Conservation (phyloP, 2,888 invertebrate species). For the Sarcophaga rosellei region DNA sequence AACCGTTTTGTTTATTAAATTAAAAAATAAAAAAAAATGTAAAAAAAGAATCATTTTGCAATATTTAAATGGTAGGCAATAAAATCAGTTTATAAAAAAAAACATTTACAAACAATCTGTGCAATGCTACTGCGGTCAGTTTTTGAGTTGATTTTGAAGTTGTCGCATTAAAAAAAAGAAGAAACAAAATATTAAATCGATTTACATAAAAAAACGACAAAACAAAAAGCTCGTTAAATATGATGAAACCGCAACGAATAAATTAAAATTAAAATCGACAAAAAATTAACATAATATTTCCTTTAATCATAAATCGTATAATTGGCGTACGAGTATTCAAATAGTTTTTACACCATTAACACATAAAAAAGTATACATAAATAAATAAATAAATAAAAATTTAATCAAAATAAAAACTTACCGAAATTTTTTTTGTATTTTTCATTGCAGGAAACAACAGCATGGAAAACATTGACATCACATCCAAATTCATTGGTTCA, state of each 20-base stretch:
- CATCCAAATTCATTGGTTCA: slow-evolving; percentile 81
- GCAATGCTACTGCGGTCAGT: background rate
- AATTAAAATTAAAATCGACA: background rate
- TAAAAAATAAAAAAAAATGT: too few relatives aligned
- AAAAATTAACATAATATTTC: background rate
- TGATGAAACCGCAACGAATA: slow-evolving; percentile 13
- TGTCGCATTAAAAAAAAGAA: too few relatives aligned
- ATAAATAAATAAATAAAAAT: background rate
- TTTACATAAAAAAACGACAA: slow-evolving; percentile 2
- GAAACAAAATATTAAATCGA: background rate
- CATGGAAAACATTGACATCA: slow-evolving; percentile 81
- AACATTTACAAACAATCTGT: background rate
- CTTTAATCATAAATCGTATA: background rate
- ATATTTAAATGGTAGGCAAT: too few relatives aligned
- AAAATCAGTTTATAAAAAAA: too few relatives aligned
- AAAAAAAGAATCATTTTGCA: too few relatives aligned
- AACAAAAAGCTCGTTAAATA: slow-evolving; percentile 24
- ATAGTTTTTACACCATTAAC: too few relatives aligned
- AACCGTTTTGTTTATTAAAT: too few relatives aligned
- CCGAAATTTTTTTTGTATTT: background rate
- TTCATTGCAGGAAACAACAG: slow-evolving; percentile 79
- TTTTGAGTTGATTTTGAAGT: too few relatives aligned
- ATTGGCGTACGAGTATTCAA: too few relatives aligned
- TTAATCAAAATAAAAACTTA: slow-evolving; percentile 22
- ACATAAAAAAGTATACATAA: too few relatives aligned